Evolutionary conservation across 2,797 vertebrate genomes (phyloP).

Genomic region (Mormyrops boulengeri): DNA sequence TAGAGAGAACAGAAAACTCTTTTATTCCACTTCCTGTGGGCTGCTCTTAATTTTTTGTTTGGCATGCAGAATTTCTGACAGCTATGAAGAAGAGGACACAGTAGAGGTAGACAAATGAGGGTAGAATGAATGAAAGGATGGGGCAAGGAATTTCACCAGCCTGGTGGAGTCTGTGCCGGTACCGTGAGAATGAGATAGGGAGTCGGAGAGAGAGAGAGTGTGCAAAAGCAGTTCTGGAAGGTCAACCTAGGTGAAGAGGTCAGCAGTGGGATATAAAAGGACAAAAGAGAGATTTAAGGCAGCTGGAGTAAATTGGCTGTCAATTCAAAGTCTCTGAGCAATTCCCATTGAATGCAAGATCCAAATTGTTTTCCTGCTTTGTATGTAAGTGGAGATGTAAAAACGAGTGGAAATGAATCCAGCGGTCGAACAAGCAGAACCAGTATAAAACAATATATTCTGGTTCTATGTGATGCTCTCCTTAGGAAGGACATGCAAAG

Average conservation of each 20-base stretch:
- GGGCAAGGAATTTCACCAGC: not conserved
- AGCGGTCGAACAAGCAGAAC: not conserved
- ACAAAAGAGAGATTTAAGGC: not conserved
- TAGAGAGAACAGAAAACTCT: not conserved
- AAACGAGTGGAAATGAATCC: not conserved
- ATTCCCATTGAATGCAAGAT: not conserved
- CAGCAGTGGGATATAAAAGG: not conserved
- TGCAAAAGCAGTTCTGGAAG: not conserved
- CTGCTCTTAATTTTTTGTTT: not conserved
- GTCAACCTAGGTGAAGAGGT: not conserved
- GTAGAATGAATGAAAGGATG: not conserved
- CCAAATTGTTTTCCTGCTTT: conserved; percentile 3
- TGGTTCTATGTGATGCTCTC: not conserved
- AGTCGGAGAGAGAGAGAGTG: not conserved
- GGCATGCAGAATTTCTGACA: not conserved
- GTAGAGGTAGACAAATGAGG: not conserved
- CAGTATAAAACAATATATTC: not conserved
- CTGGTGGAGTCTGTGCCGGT: not conserved
- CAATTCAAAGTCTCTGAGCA: not conserved
- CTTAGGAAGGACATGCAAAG: not conserved
- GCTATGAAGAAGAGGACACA: not conserved
- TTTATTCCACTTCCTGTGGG: not conserved
- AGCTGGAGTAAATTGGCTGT: conserved; percentile 11
- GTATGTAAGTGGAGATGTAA: not conserved
- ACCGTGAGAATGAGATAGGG: not conserved